Conservation (phyloP, 2,888 invertebrate genomes). For the Xylota segnis region DNA sequence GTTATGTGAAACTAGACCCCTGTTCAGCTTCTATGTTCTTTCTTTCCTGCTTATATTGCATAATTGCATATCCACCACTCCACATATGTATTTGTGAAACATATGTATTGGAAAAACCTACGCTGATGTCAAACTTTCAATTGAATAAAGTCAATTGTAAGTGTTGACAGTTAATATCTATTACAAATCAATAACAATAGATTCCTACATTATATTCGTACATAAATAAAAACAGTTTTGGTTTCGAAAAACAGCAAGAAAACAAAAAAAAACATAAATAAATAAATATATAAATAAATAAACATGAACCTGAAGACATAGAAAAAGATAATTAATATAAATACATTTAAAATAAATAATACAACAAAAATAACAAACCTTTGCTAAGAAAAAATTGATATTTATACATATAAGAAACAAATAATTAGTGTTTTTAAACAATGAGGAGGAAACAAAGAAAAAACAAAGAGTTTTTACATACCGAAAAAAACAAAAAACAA, state of each 20-base stretch:
- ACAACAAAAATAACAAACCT: neutral
- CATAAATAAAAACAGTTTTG: conserved; percentile 10
- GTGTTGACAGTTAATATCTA: neutral
- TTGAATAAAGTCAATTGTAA: conserved; percentile 3
- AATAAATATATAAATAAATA: neutral
- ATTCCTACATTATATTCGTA: neutral
- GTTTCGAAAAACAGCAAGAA: conserved; percentile 13
- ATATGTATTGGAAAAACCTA: neutral
- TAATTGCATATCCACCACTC: neutral
- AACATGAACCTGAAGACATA: conserved; percentile 27
- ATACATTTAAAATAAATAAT: neutral
- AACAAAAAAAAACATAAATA: neutral
- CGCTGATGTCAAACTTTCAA: neutral
- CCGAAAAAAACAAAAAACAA: conserved; percentile 1
- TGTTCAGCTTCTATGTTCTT: too few relatives aligned
- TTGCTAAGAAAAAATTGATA: conserved; percentile 17
- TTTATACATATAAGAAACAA: neutral
- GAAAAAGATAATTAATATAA: neutral
- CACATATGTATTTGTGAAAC: neutral
- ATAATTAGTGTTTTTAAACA: conserved; percentile 1
- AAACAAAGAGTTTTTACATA: neutral
- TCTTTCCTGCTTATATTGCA: too few relatives aligned
- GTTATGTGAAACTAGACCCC: too few relatives aligned
- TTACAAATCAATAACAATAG: neutral
- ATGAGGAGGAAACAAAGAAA: neutral